A percentile compares a stretch with the other conserved stretches of the same genome.
Conservation (phyloP, 2,888 invertebrate species). For the Osmoderma eremita region DNA sequence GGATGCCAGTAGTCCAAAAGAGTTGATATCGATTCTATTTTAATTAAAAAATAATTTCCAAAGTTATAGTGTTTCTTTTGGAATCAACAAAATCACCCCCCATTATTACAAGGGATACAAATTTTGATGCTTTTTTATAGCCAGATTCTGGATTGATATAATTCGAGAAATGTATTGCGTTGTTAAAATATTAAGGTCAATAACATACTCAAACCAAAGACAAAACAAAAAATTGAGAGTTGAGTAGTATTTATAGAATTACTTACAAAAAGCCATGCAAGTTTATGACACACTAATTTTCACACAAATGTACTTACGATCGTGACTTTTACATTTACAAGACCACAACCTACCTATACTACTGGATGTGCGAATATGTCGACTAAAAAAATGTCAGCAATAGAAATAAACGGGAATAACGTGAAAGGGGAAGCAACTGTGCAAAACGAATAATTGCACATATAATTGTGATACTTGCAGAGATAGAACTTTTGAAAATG, state of each 20-base stretch:
- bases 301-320: conserved; percentile 35
- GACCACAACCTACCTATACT: conserved; percentile 30
- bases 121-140: too few species aligned
- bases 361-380: conserved; percentile 6
- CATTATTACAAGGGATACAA: too few species aligned
- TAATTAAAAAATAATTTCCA: too few species aligned
- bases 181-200: too few species aligned
- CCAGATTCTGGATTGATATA: too few species aligned
- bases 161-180: too few species aligned
- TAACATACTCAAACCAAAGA: neutral
- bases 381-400: conserved; percentile 6
- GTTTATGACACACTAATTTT: conserved; percentile 7
- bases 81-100: too few species aligned
- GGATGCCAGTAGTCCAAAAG: too few species aligned
- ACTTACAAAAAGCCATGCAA: conserved; percentile 30
- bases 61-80: too few species aligned
- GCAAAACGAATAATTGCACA: neutral
- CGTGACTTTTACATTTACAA: conserved; percentile 1
- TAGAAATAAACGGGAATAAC: neutral
- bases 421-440: neutral
- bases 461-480: neutral
- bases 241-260: neutral
- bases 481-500: too few species aligned
- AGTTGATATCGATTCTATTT: too few species aligned
- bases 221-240: neutral